These are phyloP conservation scores for Eulemur rubriventer DNA, from an alignment of 2,797 vertebrate genomes.

Conservation along the genomic window DNA sequence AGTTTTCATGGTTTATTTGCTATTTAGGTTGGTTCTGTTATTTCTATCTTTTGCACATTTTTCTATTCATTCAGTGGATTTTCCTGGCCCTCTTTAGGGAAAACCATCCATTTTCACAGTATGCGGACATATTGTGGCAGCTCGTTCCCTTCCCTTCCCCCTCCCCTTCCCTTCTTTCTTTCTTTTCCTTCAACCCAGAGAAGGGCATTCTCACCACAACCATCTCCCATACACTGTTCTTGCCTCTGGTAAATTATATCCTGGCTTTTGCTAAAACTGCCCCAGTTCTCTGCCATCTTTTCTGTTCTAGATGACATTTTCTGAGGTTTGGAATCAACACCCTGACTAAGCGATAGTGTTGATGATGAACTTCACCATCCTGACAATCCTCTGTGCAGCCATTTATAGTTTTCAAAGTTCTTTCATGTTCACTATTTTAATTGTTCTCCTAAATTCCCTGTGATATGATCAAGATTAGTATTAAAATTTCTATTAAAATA, in stretches of 20 bases:
- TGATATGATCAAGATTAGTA: neutral
- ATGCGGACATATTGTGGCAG: neutral
- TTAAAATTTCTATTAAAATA: neutral
- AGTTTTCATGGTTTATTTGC: neutral
- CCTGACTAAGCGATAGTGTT: rapidly evolving
- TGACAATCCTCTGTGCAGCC: neutral
- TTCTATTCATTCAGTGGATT: neutral
- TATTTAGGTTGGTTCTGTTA: neutral
- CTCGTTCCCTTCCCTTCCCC: neutral
- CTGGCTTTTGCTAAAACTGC: neutral
- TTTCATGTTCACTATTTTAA: neutral
- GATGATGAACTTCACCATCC: neutral
- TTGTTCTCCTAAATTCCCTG: neutral
- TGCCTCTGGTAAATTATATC: neutral
- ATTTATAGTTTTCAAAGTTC: neutral
- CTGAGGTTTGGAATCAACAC: neutral
- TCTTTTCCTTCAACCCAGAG: neutral
- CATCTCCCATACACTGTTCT: neutral
- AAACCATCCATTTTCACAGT: neutral
- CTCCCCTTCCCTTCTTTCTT: rapidly evolving
- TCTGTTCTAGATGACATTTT: neutral
- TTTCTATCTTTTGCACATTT: neutral
- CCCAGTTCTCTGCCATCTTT: neutral
- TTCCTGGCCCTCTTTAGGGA: neutral
- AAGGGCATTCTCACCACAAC: neutral